phyloP scores from a whole-genome alignment of 64 coral and sea anemone genomes.

The Anthopleura sola region DNA sequence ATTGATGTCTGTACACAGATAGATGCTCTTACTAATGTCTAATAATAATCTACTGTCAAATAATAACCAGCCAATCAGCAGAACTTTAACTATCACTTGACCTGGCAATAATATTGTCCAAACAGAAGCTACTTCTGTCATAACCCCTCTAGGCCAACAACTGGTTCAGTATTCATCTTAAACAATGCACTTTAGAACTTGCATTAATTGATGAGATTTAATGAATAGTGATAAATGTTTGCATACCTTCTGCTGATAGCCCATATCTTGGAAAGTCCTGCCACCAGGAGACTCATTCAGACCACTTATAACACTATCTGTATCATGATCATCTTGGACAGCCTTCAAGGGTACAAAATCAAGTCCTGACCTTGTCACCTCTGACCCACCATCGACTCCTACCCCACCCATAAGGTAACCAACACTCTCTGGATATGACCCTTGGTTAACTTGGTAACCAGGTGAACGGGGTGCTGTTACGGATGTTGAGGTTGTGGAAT shows the following conservation, averaged over 20 bases:
- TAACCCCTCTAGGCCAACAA: too few species aligned
- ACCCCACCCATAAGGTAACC: conserved; percentile 25
- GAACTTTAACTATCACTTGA: too few species aligned
- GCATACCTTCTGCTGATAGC: conserved; percentile 3
- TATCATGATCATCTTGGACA: conserved; percentile 18
- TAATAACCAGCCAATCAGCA: too few species aligned
- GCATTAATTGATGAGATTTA: too few species aligned
- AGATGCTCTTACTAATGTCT: too few species aligned
- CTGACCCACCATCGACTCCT: conserved; percentile 9
- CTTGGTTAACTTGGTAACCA: conserved; percentile 9
- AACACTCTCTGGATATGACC: conserved; percentile 24
- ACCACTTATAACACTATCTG: conserved; percentile 17
- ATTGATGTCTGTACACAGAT: too few species aligned
- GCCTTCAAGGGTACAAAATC: conserved; percentile 26
- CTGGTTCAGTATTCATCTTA: too few species aligned
- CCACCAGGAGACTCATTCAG: conserved; percentile 12
- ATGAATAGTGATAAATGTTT: too few species aligned
- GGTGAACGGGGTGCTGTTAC: not conserved
- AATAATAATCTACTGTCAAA: too few species aligned
- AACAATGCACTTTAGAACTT: too few species aligned
- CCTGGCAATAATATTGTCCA: too few species aligned
- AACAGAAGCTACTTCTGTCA: too few species aligned
- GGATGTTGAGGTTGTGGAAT: not conserved
- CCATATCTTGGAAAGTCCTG: not conserved
- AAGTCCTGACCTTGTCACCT: conserved; percentile 4